Evolutionary conservation across 92 coral and sea anemone genomes (phyloP), one percentile per base, ranked within the genome.

Genomic region (Epizoanthus fatuus): DNA sequence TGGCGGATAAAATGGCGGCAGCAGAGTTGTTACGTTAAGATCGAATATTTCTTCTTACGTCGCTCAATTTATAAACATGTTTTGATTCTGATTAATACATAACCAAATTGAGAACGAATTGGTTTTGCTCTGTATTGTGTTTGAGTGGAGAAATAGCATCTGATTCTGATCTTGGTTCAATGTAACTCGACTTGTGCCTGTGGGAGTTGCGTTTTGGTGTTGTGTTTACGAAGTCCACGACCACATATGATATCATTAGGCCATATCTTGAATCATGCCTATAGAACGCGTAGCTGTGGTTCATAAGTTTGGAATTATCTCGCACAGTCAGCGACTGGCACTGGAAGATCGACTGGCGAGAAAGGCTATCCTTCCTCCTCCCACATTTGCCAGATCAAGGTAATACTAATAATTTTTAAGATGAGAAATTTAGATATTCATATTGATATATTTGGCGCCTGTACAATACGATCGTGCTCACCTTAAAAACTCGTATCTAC

Each of bases 271-370:
- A 14, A 69, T 6, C 72, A 97, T 97, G 99, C 99, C 99, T 2
- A 91, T 97, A 10, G 94, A 93, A 35, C 92, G 94, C 17, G 97
- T 91, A 7, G 95, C 95, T 16, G 93, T 95, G 3, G 98, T 95
- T 44, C 99, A 97, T 84, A 97, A 97, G 83, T 97, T 97, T 77
- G 99, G 99, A 56, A 97, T 97, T 10, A 97, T 97, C 80, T 97
- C 99, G 13, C 98, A 95, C 63, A 90, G 94, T 60, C 99, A 97
- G 60, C 91, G 99, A 52, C 59, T 91, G 42, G 89, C 83, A 2
- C 78, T 97, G 57, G 98, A 97, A 75, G 91, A 93, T 49, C 83
- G 99, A 57, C 86, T 97, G 53, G 93, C 98, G 9, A 89, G 81
- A 39, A 93, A 95, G 86, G 75, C 98, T n/a, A 58, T 87, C 59